A percentile compares a stretch with the other conserved stretches of the same genome.
These are phyloP conservation scores for Drosophila longiperda DNA, from an alignment of 2,888 invertebrate species.

Conservation along the genomic window DNA sequence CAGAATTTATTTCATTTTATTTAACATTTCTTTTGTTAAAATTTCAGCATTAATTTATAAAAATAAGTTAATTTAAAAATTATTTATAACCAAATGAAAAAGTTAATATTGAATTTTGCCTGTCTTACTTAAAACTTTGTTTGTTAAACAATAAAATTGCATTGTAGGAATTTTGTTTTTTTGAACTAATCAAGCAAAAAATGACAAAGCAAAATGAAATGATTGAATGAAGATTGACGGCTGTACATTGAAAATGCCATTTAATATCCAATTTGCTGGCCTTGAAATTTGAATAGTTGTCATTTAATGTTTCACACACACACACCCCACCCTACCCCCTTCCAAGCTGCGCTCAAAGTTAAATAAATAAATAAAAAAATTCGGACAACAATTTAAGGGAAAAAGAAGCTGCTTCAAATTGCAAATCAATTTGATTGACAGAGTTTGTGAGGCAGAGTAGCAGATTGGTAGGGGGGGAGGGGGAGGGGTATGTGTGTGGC, in stretches of 20 bases:
- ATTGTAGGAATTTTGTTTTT: not conserved
- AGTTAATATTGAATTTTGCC: not conserved
- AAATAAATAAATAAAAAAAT: constrained; percentile 68
- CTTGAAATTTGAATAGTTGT: constrained; percentile 41
- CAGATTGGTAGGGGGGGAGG: not conserved
- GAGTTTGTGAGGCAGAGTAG: constrained; percentile 50
- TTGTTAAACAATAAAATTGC: not conserved
- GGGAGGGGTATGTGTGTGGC: constrained; percentile 2
- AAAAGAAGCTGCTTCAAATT: no score
- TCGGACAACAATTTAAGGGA: constrained; percentile 48
- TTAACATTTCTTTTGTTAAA: not conserved
- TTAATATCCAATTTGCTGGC: constrained; percentile 39
- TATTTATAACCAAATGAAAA: not conserved
- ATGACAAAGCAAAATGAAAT: not conserved
- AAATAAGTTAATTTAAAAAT: not conserved
- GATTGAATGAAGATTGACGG: constrained; percentile 48
- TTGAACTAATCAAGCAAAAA: not conserved
- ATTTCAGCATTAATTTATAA: not conserved
- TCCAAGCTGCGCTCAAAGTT: constrained; percentile 1
- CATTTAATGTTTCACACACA: constrained; percentile 14
- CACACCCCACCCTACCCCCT: not conserved
- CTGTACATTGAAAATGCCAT: constrained; percentile 15
- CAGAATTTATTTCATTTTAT: not conserved
- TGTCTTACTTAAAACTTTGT: not conserved
- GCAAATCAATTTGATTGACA: constrained; percentile 70